Evolutionary conservation across 2,888 invertebrate genomes (phyloP), one percentile per base, ranked within the genome.

Genomic region (Lasioglossum lativentre): DNA sequence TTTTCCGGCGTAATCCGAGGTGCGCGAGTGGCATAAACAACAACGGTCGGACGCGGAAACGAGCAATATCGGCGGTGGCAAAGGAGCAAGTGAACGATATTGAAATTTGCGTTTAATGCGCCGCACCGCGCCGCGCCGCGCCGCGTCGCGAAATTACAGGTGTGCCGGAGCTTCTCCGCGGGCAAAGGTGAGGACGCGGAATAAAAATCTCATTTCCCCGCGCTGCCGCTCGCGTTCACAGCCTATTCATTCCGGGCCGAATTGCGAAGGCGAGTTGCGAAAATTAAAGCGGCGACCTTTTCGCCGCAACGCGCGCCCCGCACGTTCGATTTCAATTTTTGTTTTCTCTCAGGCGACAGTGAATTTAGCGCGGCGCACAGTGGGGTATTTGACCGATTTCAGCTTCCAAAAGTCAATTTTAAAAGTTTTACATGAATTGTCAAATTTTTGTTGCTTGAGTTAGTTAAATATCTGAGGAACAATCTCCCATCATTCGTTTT

Each of bases 201-300:
- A 66, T 66, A 66, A 66, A 66, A 66, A 91, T 92, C 91, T 92
- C 93, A 91, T 93, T 93, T 93, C 92, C 93, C 88, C 78, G 71
- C 74, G 86, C 78, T 3, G 66, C 78, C 75, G 45, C 45, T 14
- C 23, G 1, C 52, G 52, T 23, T 27, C 27, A 16, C 14, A 59
- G 59, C 59, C 5, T 59, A 59, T 59, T 59, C 59, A 27, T 59
- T 78, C 76, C 59, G 80, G 75, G 14, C 56, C 66, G 30, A n/a
- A 66, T 66, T 66, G 30, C 59, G 59, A 27, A 59, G 59, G 59
- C 59, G 59, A 59, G 59, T 59, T 59, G 52, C 52, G 27, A 27
- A 66, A 66, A 66, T 66, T 66, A 66, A 66, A 66, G 34, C 66
- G 34, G 34, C 34, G 34, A 34, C 19, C 34, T 19, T 66, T 27